A percentile compares a stretch with the other conserved stretches of the same genome.
Conservation (phyloP, 2,113 vertebrate species). For the Vidua macroura region DNA sequence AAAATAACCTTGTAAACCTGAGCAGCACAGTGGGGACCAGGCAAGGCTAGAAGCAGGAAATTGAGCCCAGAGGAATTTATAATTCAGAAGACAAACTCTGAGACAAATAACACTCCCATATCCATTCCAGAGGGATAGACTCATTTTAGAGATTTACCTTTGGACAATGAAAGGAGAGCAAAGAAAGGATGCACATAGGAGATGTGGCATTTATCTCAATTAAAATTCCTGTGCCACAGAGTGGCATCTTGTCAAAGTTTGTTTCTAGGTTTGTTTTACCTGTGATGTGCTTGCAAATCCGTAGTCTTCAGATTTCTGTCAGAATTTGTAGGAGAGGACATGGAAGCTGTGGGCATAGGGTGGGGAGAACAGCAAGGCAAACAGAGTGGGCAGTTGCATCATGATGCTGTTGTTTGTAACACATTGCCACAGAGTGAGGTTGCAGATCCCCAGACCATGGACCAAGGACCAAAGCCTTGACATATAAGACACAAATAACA, state of each 20-base stretch:
- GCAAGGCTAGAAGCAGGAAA: background rate
- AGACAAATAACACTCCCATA: background rate
- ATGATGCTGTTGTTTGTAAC: rapidly evolving
- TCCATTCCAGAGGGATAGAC: background rate
- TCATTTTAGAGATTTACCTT: background rate
- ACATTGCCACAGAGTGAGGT: background rate
- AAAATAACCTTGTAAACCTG: conserved; percentile 19
- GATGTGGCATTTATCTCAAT: background rate
- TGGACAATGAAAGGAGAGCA: background rate
- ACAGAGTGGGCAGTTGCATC: background rate
- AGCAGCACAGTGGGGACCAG: background rate
- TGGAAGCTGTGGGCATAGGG: background rate
- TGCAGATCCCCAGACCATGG: background rate
- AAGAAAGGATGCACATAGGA: background rate
- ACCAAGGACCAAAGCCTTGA: background rate
- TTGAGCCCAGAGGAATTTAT: background rate
- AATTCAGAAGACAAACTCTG: background rate
- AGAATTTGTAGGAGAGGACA: background rate
- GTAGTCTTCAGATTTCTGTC: background rate
- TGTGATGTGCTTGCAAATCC: background rate
- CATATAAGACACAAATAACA: background rate
- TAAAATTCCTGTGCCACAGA: background rate
- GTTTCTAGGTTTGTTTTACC: background rate
- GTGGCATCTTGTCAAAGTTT: background rate
- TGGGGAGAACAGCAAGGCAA: background rate